A percentile compares a stretch with the other conserved stretches of the same genome.
Conservation (phyloP, 2,113 vertebrate species). For the Paraplagusia blochii region DNA sequence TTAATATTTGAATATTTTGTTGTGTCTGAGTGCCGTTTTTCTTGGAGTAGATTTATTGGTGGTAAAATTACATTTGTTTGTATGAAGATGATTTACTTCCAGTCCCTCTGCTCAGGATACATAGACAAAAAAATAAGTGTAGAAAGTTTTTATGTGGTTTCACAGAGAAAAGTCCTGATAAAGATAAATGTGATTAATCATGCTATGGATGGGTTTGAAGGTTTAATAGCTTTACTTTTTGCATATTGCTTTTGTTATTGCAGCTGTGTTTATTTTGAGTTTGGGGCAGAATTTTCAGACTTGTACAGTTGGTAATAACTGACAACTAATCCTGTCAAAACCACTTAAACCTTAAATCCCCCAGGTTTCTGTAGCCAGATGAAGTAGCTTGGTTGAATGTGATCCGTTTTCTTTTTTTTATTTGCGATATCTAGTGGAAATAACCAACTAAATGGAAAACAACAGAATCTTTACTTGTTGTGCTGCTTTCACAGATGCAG, state of each 20-base stretch:
- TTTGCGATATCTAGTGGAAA: conserved; percentile 33
- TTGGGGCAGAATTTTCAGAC: conserved; percentile 10
- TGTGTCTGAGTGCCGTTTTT: conserved; percentile 59
- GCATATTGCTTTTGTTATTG: conserved; percentile 13
- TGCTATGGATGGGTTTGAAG: conserved; percentile 3
- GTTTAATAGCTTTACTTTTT: conserved; percentile 7
- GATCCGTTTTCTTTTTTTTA: conserved; percentile 39
- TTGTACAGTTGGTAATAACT: conserved; percentile 18
- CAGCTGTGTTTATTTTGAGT: conserved; percentile 34
- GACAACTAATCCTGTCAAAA: background rate
- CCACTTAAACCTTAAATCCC: conserved; percentile 7
- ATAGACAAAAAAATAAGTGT: conserved; percentile 70
- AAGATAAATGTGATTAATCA: conserved; percentile 11
- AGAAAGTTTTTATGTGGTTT: conserved; percentile 27
- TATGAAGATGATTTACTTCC: conserved; percentile 84
- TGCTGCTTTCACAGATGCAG: conserved; percentile 23
- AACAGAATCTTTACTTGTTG: conserved; percentile 15
- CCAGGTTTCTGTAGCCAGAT: conserved; percentile 15
- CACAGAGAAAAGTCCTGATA: conserved; percentile 4
- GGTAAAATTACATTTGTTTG: conserved; percentile 53
- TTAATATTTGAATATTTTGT: conserved; percentile 80
- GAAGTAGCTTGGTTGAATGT: conserved; percentile 33
- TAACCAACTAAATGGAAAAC: conserved; percentile 13
- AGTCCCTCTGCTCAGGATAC: conserved; percentile 96
- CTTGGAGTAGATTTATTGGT: too few species aligned